Evolutionary conservation across 2,888 invertebrate genomes (phyloP), one percentile per base, ranked within the genome.

Genomic region (Acronicta psi): DNA sequence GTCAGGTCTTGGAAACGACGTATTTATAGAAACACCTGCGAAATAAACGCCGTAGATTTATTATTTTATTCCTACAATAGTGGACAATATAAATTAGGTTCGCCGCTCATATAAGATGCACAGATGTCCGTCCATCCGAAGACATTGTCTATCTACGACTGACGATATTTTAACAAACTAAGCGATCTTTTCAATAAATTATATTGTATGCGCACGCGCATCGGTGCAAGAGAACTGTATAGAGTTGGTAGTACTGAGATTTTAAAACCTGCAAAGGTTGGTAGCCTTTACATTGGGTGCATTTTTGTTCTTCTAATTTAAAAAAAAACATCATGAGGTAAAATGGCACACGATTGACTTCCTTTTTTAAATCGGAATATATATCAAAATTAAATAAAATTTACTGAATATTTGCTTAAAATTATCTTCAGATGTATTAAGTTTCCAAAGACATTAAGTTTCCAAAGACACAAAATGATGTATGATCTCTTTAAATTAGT

Each of bases 81-180:
- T 49, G 51, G 45, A 67, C 73, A 57, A 76, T 81, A 79, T 82
- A 83, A 81, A 78, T 80, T 80, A 81, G 73, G 70, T 50, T 66
- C 59, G 63, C 67, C 71, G 75, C 73, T 77, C 72, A 69, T 80
- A 76, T 79, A 80, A 80, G 69, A 77, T 69, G 77, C 58, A 63
- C 73, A 80, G 80, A 84, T 70, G 82, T 80, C 82, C 43, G 81
- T 80, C 82, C 66, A 63, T 75, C 74, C 58, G 56, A 71, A 68
- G 80, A 79, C 81, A 76, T 78, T 80, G 83, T 83, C 85, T 82
- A 81, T 83, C 83, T 69, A 47, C 62, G 58, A 84, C 78, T 67
- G 75, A 81, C 79, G 83, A 86, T 83, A 85, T 84, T 86, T 86
- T 84, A 88, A 86, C 88, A 84, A 87, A 87, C 86, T 84, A 77